Evolutionary conservation across 2,888 invertebrate species (phyloP).

Genomic region (Brachypalpus laphriformis): DNA sequence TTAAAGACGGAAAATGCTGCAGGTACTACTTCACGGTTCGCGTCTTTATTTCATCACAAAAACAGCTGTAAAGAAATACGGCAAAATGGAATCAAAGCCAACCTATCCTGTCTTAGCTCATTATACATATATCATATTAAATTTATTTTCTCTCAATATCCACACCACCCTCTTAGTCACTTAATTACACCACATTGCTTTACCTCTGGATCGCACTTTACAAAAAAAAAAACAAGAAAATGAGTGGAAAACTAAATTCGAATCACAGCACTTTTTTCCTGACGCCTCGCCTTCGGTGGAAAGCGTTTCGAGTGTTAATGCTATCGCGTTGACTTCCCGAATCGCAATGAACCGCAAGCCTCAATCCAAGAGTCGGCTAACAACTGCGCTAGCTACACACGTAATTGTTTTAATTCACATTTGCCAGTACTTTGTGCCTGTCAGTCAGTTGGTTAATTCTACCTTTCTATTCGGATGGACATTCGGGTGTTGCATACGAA

Average conservation of each 20-base stretch:
- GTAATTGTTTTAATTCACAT: constrained; percentile 23
- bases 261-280: constrained; percentile 58
- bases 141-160: no score
- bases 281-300: constrained; percentile 12
- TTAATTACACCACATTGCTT: background rate
- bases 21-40: no score
- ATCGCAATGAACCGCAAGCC: constrained; percentile 51
- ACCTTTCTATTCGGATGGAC: background rate
- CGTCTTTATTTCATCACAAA: no score
- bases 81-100: no score
- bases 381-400: constrained; percentile 19
- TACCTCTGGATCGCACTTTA: constrained; percentile 49
- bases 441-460: background rate
- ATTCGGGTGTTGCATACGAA: background rate
- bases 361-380: constrained; percentile 32
- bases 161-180: background rate
- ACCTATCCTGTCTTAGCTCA: no score
- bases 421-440: background rate
- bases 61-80: no score
- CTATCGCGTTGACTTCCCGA: constrained; percentile 57
- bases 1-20: no score
- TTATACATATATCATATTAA: background rate
- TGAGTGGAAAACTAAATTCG: constrained; percentile 6
- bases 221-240: constrained; percentile 3
- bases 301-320: constrained; percentile 33